These are phyloP conservation scores for Petroica traversi DNA, from an alignment of 2,113 vertebrate genomes.

Conservation along the genomic window DNA sequence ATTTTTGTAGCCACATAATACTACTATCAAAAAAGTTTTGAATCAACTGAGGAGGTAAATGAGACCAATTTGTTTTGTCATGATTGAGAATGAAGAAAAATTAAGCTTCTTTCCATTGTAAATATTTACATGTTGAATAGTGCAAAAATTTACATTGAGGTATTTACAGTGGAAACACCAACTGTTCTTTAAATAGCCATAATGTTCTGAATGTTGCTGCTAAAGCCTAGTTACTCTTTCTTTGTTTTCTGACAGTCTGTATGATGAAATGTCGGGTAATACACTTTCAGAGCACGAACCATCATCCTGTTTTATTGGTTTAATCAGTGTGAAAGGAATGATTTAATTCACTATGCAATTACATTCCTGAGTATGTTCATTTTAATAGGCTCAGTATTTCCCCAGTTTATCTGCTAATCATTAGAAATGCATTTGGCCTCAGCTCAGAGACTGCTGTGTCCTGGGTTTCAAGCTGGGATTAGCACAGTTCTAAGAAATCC, in stretches of 20 bases:
- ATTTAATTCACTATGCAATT: conserved; percentile 41
- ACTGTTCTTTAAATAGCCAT: background rate
- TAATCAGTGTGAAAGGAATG: conserved; percentile 36
- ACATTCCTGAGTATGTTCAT: background rate
- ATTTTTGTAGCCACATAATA: background rate
- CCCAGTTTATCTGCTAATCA: conserved; percentile 52
- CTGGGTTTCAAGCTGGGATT: background rate
- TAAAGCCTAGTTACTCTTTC: background rate
- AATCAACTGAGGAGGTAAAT: background rate
- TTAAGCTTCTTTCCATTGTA: background rate
- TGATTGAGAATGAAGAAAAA: background rate
- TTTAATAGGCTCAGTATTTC: conserved; percentile 43
- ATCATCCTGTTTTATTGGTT: background rate
- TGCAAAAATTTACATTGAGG: background rate
- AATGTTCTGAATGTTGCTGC: background rate
- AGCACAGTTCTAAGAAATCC: background rate
- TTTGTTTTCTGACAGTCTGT: background rate
- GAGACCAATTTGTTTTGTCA: background rate
- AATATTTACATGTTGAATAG: background rate
- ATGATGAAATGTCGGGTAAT: background rate
- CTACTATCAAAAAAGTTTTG: background rate
- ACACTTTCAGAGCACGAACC: background rate
- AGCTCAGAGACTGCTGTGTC: conserved; percentile 13
- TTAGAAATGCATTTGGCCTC: conserved; percentile 40
- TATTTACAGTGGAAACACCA: background rate